Evolutionary conservation across 2,113 vertebrate species (phyloP), one percentile per base, ranked within the genome.

Genomic region (Lophotis ruficrista): DNA sequence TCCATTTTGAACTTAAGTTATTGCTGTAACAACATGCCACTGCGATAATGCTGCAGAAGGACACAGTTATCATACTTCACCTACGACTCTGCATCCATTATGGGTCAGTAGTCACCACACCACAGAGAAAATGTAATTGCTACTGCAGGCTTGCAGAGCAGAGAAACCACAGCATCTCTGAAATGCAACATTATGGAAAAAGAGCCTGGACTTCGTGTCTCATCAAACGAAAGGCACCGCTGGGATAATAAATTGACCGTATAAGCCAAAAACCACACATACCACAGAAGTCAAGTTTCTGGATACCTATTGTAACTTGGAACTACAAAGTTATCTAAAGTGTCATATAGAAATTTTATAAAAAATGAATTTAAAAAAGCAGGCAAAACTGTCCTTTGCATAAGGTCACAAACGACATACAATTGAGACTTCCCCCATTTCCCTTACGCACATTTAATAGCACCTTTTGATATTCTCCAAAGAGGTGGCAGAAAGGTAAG

Each of bases 31-130:
- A 89, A 93, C 16, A 13, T 31, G 12, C n/a, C 33, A 31, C 25
- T 51, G 33, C 25, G 87, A 76, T 65, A 66, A 65, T 14, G 17
- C 53, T 79, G 77, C 48, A 84, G 41, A 81, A 83, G 66, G 50
- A 76, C 64, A 87, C 0, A 1, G 69, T 61, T 53, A 25, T 71
- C 53, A 58, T 22, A 50, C 41, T 48, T 92, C 61, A 94, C 60
- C 91, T 90, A 73, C 60, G 82, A 62, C n/a, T 72, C 91, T 54
- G 58, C 64, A 89, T 85, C 80, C 35, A 76, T 79, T 84, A 91
- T 13, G 41, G 85, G 87, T 87, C 88, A 96, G 53, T 3, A 70
- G 79, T 53, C 45, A 72, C 64, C 76, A 68, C 7, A 87, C 10
- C 50, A 79, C 23, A 47, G 45, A 87, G 65, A 82, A 94, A 92